Evolutionary conservation across 2,797 vertebrate species (phyloP), one percentile per base, ranked within the genome.

Genomic region (Falco concolor): DNA sequence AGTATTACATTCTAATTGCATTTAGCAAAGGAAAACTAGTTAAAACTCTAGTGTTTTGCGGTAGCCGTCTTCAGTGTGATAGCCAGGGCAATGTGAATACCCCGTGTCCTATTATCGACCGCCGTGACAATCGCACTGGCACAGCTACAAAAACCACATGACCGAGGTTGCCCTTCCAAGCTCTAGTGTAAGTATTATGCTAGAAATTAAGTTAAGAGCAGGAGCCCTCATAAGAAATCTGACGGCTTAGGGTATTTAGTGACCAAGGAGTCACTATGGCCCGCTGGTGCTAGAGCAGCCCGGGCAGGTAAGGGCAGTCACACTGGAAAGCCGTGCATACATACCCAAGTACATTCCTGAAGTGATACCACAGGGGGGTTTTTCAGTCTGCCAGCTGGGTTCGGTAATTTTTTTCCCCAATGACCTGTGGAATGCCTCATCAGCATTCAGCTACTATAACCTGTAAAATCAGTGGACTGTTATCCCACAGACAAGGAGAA

Each of bases 301-400:
- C 45, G n/a, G 17, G 24, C 9, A 63, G 44, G 0, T 30, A 81
- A 50, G 14, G 13, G 54, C 3, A 75, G 12, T 11, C 2, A 0
- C 20, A 34, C 32, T 19, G 59, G 36, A 63, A 67, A 64, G 52
- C 21, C 7, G 1, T 38, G 23, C 19, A 27, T 8, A 44, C 19
- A 27, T 8, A 44, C 7, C 6, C 25, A 67, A 16, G 4, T 7
- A 14, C 5, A 15, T 25, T 79, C 36, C 52, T 52, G 19, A 79
- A 87, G 20, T 32, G 17, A 36, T 44, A 32, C 5, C 32, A 73
- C 2, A 9, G 8, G 17, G 3, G 14, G 2, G 0, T 13, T 70
- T 89, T 87, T 79, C 13, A 7, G 7, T 76, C 36, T 88, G 25
- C 17, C 13, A 76, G 54, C 25, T 25, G 6, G 22, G 30, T 40